Evolutionary conservation across 2,797 vertebrate genomes (phyloP).

Genomic region (Chaunax sp.): DNA sequence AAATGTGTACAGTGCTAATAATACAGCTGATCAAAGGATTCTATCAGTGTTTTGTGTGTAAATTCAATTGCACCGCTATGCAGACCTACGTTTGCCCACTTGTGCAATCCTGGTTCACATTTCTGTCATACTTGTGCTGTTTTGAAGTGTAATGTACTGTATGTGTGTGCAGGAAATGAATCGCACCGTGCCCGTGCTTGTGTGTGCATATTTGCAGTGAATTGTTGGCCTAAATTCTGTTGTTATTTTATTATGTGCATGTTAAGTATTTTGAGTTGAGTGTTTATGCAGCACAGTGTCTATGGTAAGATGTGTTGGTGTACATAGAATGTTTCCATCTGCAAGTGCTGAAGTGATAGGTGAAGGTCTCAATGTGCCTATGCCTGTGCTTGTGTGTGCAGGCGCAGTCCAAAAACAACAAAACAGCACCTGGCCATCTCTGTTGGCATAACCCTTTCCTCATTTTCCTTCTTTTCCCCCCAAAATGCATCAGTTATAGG

Average conservation of each 20-base stretch:
- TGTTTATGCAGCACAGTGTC: background rate
- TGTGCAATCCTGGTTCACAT: constrained; percentile 12
- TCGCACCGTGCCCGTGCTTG: background rate
- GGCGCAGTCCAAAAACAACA: constrained; percentile 6
- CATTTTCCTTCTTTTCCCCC: constrained; percentile 33
- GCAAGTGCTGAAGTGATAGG: background rate
- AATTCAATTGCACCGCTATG: constrained; percentile 13
- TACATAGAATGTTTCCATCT: background rate
- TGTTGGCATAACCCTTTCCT: constrained; percentile 31
- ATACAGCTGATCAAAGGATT: constrained; percentile 20
- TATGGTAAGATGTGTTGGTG: constrained; percentile 8
- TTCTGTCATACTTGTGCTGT: constrained; percentile 25
- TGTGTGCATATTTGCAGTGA: background rate
- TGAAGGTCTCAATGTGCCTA: background rate
- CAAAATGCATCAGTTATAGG: constrained; percentile 59
- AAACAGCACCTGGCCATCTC: constrained; percentile 29
- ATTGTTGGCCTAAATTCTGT: background rate
- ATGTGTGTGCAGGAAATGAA: background rate
- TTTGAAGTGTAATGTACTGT: background rate
- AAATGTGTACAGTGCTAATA: constrained; percentile 4
- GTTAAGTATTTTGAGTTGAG: background rate
- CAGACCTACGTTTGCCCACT: background rate
- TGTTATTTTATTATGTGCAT: background rate
- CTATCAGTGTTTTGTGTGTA: background rate
- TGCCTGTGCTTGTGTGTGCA: background rate